Evolutionary conservation across 2,888 invertebrate genomes (phyloP).

Genomic region (Polyploca ridens): DNA sequence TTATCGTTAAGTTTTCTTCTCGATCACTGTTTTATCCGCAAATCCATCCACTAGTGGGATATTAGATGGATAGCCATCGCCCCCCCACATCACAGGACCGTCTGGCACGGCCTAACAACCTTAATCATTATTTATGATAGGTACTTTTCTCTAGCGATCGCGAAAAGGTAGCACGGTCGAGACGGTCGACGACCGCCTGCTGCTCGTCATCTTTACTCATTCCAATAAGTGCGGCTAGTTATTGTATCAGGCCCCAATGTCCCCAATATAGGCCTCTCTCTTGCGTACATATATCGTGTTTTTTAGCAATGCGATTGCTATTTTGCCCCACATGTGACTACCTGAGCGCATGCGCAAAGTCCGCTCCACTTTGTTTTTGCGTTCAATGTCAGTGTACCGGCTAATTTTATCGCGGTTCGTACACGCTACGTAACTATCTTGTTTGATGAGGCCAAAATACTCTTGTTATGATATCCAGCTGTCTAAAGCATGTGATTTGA

Average conservation of each 20-base stretch:
- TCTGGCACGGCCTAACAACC: conserved; percentile 56
- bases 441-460: conserved; percentile 74
- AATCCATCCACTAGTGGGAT: background rate
- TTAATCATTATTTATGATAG: conserved; percentile 25
- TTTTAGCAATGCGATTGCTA: conserved; percentile 56
- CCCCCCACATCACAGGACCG: conserved; percentile 10
- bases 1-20: background rate
- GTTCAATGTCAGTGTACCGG: conserved; percentile 83
- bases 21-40: no score
- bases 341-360: conserved; percentile 73
- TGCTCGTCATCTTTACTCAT: conserved; percentile 56
- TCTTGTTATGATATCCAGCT: conserved; percentile 76
- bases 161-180: conserved; percentile 61
- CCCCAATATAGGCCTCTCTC: conserved; percentile 61
- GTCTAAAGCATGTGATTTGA: conserved; percentile 55
- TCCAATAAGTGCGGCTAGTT: conserved; percentile 54
- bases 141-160: conserved; percentile 35
- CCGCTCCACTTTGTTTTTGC: conserved; percentile 81
- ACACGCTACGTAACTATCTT: conserved; percentile 72
- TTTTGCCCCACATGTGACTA: conserved; percentile 60
- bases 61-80: no score
- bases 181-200: conserved; percentile 66
- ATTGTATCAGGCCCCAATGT: conserved; percentile 34
- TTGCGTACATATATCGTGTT: background rate
- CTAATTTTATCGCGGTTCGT: conserved; percentile 81